phyloP scores from a whole-genome alignment of 2,888 invertebrate genomes.

The Buathra laborator region DNA sequence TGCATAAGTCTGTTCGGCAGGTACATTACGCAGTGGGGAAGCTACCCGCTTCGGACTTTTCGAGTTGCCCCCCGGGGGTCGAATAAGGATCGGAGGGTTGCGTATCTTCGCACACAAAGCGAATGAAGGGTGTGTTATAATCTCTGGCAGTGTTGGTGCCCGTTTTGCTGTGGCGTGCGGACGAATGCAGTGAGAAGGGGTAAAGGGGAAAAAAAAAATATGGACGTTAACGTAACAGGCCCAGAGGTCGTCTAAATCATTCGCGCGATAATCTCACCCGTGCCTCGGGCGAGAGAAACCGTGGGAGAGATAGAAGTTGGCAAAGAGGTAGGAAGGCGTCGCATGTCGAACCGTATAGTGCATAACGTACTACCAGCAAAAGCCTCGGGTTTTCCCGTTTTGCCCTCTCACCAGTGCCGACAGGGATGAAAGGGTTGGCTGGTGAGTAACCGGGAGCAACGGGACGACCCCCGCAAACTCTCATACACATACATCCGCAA shows the following conservation, averaged over 20 bases:
- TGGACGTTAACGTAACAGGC: constrained; percentile 58
- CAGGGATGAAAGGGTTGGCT: constrained; percentile 71
- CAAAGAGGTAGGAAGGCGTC: constrained; percentile 58
- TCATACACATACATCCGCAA: constrained; percentile 1
- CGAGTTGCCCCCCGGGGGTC: constrained; percentile 57
- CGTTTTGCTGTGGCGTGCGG: background rate
- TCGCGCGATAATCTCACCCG: constrained; percentile 71
- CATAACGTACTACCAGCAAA: constrained; percentile 23
- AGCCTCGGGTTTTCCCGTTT: constrained; percentile 27
- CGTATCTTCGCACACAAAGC: constrained; percentile 10
- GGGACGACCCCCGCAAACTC: constrained; percentile 19
- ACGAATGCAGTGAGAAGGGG: background rate
- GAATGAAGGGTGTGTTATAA: constrained; percentile 9
- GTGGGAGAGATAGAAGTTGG: constrained; percentile 43
- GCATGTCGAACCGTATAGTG: constrained; percentile 6
- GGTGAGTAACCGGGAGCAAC: constrained; percentile 32
- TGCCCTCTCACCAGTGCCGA: constrained; percentile 21
- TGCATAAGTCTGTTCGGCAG: constrained; percentile 51
- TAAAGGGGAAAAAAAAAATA: constrained; percentile 59
- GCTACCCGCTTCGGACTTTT: constrained; percentile 26
- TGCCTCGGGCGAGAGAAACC: constrained; percentile 33
- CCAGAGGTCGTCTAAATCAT: constrained; percentile 73
- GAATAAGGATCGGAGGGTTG: constrained; percentile 55
- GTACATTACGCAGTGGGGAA: constrained; percentile 16
- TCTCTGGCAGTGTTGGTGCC: background rate